Base-by-base conservation (phyloP, 2,888 invertebrate species). In the Pseudococcus jackbeardsleyi region DNA sequence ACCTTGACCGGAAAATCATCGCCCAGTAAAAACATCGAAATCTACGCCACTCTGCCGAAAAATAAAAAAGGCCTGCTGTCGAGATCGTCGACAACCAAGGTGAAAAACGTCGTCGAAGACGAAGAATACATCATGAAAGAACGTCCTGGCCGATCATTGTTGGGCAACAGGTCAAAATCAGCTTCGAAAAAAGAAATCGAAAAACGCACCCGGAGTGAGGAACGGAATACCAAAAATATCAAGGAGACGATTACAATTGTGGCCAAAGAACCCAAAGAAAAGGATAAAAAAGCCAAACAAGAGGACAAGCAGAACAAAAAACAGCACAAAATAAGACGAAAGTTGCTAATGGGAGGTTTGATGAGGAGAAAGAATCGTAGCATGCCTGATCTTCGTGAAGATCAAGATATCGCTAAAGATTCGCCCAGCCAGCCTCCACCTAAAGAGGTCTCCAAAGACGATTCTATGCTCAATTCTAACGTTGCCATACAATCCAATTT, bases 361-460 rank as follows among this genome's bases (percentile, higher is more conserved):
- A 97, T 97, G 87, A 94, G 96, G 89, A 93, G 97, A 48, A 97
- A 97, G 91, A 97, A 97, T 91, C 93, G 97, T 90, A 97, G 97
- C 88, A 96, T 97, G 96, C 97, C 97, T 0, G 97, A 97, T 92
- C 92, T 97, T 85, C 95, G 97, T 0, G 97, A 97, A 91, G 95
- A 95, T 0, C 95, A 95, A 90, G 89, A 89, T 2, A 89, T 90
- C 86, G 90, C 91, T 89, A 90, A 92, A 90, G 90, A 91, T 89
- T 89, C 91, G 91, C 42, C 91, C 91, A 89, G 90, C 90, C 48
- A 91, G 90, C 89, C 91, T 95, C 0, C 94, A 95, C n/a, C 79
- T 39, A 90, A 89, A 88, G 88, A 87, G 19, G 48, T 89, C 12
- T 89, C 90, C 33, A 91, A 90, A 90, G 96, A 96, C 91, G 96